Base-by-base conservation (phyloP, 1,140 invertebrate genomes). In the Brachystomella parvula region DNA sequence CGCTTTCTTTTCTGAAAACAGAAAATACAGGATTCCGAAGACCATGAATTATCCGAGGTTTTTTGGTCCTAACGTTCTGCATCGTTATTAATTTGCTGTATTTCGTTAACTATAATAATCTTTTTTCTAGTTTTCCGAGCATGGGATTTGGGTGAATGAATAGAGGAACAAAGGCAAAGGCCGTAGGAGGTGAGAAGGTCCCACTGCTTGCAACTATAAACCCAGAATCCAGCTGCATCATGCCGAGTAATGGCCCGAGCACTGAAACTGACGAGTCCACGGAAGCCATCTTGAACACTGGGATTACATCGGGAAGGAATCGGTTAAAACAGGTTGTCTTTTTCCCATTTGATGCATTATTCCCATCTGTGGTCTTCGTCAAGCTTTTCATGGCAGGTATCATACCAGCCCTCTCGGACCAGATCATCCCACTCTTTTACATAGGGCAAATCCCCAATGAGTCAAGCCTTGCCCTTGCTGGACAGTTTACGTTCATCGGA, bases 351-450 rank as follows among this genome's bases (percentile, higher is more conserved):
- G 21, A 15, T 12, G 12, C 63, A 9, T 67, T 71, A 15, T 59
- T 71, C 21, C 69, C 69, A 26, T 71, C 69, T 0, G 0, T 1
- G 2, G 60, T 62, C 30, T 71, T 71, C 57, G 0, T 64, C 15
- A 71, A 71, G n/a, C 68, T 71, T 53, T 67, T 71, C 39, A 15
- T 63, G 0, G 58, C 66, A 12, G 61, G 62, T 2, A 19, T 65
- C 9, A 62, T 71, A 29, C 66, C 69, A 0, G 61, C 69, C 3
- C 0, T 71, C 9, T 58, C 69, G 0, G 59, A 71, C 30, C 62
- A 70, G 21, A 15, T 71, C 2, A 63, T 71, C 21, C 69, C 69
- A 0, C 57, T 71, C 1, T 71, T 71, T 47, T 71, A 63, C 53
- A 68, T 60, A 29, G 69, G 69, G 3, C 57, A 71, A 47, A 65